A percentile compares a stretch with the other conserved stretches of the same genome.
Evolutionary conservation across 1,140 invertebrate genomes (phyloP).

Genomic region (Coelopa frigida): DNA sequence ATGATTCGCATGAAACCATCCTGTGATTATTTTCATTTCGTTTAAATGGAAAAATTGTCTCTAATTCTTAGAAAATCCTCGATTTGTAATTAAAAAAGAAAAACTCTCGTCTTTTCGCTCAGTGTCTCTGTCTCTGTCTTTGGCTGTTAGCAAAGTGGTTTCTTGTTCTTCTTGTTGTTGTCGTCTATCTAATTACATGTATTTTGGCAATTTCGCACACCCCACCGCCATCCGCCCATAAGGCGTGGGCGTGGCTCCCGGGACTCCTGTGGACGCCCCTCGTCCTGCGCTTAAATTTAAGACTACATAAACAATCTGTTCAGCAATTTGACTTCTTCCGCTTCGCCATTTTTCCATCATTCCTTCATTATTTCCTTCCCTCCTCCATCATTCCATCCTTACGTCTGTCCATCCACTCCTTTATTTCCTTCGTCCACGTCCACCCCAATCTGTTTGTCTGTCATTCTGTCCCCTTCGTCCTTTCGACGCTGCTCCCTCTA

Average conservation of each 20-base stretch:
- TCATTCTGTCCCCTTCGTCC: not conserved
- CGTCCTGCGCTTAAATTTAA: too few species aligned
- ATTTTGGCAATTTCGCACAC: not conserved
- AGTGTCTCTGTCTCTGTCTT: not conserved
- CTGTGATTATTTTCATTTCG: too few species aligned
- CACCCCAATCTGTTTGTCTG: slow-evolving; percentile 16
- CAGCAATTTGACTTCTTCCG: not conserved
- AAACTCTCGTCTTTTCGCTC: too few species aligned
- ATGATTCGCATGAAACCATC: too few species aligned
- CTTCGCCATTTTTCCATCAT: not conserved
- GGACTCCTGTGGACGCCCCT: too few species aligned
- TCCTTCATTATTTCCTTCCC: slow-evolving; percentile 2
- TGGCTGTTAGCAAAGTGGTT: not conserved
- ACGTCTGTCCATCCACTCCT: not conserved
- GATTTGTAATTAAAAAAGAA: too few species aligned
- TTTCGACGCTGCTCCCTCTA: not conserved
- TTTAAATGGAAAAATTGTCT: too few species aligned
- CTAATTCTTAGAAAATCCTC: too few species aligned
- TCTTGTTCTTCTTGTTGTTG: not conserved
- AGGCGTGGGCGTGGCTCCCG: too few species aligned
- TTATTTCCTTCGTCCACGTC: slow-evolving; percentile 21
- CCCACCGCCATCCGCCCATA: not conserved
- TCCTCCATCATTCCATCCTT: not conserved
- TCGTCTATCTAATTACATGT: not conserved
- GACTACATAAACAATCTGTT: too few species aligned